Evolutionary conservation across 2,888 invertebrate genomes (phyloP).

Genomic region (Drepana falcataria): DNA sequence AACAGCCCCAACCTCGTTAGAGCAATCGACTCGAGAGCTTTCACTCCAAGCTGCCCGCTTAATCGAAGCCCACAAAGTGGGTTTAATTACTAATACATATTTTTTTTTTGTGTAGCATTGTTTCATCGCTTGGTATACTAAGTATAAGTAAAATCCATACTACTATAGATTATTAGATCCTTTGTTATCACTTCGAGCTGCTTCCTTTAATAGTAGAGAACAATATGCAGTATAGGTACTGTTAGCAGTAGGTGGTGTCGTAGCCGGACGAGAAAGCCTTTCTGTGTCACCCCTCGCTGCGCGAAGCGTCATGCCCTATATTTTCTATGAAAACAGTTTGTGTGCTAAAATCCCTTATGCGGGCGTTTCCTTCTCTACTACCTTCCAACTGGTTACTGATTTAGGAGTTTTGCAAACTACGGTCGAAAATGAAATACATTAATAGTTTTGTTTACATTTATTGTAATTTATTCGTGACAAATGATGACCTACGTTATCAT

Average conservation of each 20-base stretch:
- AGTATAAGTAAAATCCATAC: no score
- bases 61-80: constrained; percentile 14
- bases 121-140: no score
- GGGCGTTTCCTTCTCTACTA: constrained; percentile 17
- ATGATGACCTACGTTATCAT: constrained; percentile 62
- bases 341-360: constrained; percentile 36
- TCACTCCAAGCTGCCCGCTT: constrained; percentile 25
- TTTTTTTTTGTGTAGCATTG: not conserved
- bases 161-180: constrained; percentile 1
- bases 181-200: constrained; percentile 3
- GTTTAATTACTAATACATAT: not conserved
- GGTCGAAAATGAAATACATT: constrained; percentile 24
- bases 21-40: constrained; percentile 42
- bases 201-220: constrained; percentile 48
- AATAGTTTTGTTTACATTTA: constrained; percentile 59
- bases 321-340: constrained; percentile 61
- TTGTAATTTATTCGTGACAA: constrained; percentile 67
- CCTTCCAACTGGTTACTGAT: not conserved
- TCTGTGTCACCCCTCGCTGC: constrained; percentile 58
- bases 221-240: constrained; percentile 24
- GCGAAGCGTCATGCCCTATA: constrained; percentile 56
- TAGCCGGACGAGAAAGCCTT: constrained; percentile 55
- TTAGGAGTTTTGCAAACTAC: not conserved
- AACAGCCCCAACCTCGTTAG: constrained; percentile 33
- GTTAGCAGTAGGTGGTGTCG: constrained; percentile 23